Base-by-base conservation (phyloP, 2,888 invertebrate genomes). In the Caenorhabditis parvicauda region DNA sequence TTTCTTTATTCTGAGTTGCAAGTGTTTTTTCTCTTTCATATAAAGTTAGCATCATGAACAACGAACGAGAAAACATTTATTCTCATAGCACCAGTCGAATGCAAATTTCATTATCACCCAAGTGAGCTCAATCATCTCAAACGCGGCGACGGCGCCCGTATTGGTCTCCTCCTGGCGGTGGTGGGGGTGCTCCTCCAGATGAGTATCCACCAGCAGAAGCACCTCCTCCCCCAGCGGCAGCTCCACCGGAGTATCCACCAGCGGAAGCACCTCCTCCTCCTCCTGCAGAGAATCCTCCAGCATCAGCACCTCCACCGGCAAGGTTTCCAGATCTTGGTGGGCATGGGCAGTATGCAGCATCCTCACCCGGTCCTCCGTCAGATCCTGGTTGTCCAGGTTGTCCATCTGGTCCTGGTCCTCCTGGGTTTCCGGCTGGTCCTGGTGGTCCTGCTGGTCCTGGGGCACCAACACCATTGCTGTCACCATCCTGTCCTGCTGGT, bases 381-480 rank as follows among this genome's bases (percentile, higher is more conserved):
- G 51, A 51, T 35, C 56, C 56, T 42, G 56, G 56, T 3, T 51
- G 51, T 61, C 61, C 61, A 17, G 61, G 56, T 29, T 50, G 54
- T 50, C 61, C 61, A 17, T 56, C 43, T 38, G 53, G 53, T 61
- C 61, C 61, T 52, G 61, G 54, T 50, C 54, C 54, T 57, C 68
- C 68, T 38, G 65, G 63, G 24, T 53, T 59, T 44, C 66, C 66
- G 21, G 67, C 50, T 9, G 63, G 65, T 55, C 73, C 73, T 28
- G 70, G 62, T 14, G 67, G 70, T 55, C 72, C 72, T 42, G 66
- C 58, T 35, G 60, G 64, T 4, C 70, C 59, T 12, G 58, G 60
- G 39, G 39, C 43, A 19, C 28, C 46, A 17, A 28, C 25, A 47
- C 53, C 61, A n/a, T n/a, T n/a, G n/a, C 9, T n/a, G 9, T 9